Base-by-base conservation (phyloP, 1,140 invertebrate genomes). In the Leptinotarsa undecemlineata region DNA sequence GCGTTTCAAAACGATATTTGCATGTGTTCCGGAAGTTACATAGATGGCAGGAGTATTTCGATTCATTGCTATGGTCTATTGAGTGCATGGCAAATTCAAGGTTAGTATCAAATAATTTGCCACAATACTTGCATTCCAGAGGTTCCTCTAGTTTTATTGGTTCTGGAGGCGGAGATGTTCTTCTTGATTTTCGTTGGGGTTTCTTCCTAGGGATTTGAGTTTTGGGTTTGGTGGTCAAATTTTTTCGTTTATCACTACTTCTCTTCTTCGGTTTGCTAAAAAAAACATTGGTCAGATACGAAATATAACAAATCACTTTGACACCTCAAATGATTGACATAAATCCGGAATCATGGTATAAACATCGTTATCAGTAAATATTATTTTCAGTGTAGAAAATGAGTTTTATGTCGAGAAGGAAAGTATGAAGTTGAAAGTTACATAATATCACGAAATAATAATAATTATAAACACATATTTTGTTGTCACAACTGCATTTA, bases 21-120 rank as follows among this genome's bases (percentile, higher is more conserved):
- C 86, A 85, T 5, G 76, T 68, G 5, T 85, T 86, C 6, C 80
- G 82, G 60, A 84, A 87, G 14, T 85, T 81, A 73, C 87, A 87
- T 5, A 84, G 62, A 3, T 85, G 81, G 67, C 87, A 87, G 26
- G 81, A 81, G 13, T 86, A 83, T 19, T 81, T 83, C 4, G 82
- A 82, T 21, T 33, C 20, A 20, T 21, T 15, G 8, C 85, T 82
- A 69, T 84, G 83, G 81, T 85, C 78, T 19, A 80, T 77, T n/a
- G 81, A 81, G 73, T 83, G 82, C 11, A 84, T 64, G 1, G 77
- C 81, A 68, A 81, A 82, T 14, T 73, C 78, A 2, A 82, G 64
- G 64, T 80, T 83, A 48, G 81, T 81, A 33, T 79, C 78, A 70
- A 79, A 84, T 1, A 76, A 81, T 67, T 77, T 72, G 26, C 81